phyloP scores from a whole-genome alignment of 1,140 invertebrate species.

The Cydia pomonella region DNA sequence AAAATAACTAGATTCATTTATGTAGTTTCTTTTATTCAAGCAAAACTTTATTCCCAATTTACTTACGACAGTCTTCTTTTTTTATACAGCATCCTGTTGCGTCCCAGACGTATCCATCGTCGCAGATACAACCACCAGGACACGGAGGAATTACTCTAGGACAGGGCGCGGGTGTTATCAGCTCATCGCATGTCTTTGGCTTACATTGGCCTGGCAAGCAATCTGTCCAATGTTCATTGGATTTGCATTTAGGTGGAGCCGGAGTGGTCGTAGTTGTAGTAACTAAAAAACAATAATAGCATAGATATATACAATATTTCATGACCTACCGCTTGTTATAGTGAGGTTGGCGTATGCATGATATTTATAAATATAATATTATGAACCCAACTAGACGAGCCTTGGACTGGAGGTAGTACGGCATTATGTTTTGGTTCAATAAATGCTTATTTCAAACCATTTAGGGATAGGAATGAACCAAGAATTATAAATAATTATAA shows the following conservation, averaged over 20 bases:
- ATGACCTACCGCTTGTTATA: too few relatives aligned
- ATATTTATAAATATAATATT: too few relatives aligned
- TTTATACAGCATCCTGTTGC: not conserved
- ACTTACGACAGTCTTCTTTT: conserved; percentile 20
- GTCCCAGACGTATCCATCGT: not conserved
- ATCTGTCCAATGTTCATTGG: conserved; percentile 9
- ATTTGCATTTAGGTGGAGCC: not conserved
- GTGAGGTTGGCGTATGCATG: too few relatives aligned
- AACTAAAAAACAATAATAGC: not conserved
- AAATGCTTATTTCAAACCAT: too few relatives aligned
- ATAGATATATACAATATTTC: too few relatives aligned
- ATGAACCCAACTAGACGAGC: too few relatives aligned
- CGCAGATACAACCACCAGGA: conserved; percentile 9
- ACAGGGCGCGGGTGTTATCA: not conserved
- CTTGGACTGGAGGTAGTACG: too few relatives aligned
- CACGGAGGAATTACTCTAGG: conserved; percentile 2
- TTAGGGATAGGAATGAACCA: too few relatives aligned
- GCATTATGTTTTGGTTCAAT: too few relatives aligned
- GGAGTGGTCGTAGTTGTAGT: not conserved
- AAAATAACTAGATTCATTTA: too few relatives aligned
- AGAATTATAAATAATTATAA: too few relatives aligned
- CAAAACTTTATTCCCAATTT: not conserved
- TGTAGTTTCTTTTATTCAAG: too few relatives aligned
- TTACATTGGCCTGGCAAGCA: not conserved
- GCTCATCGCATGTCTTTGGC: conserved; percentile 7